phyloP scores from a whole-genome alignment of 1,140 invertebrate genomes.

The Condylostylus longicornis region DNA sequence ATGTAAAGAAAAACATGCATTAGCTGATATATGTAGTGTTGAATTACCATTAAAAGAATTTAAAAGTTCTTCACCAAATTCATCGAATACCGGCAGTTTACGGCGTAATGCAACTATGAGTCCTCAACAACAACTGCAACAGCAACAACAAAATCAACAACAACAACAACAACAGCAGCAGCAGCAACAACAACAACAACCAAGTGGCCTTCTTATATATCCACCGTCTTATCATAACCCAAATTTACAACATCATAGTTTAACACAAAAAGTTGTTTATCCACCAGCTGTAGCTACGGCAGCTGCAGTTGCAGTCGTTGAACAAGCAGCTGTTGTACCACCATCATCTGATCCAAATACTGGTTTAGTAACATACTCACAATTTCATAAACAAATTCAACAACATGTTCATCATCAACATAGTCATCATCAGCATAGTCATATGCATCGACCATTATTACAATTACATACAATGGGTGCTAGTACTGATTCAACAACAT shows the following conservation, averaged over 20 bases:
- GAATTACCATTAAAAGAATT: slow-evolving; percentile 50
- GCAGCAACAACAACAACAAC: slow-evolving; percentile 1
- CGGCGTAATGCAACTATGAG: too few relatives aligned
- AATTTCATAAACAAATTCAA: slow-evolving; percentile 1
- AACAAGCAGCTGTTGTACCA: slow-evolving; percentile 19
- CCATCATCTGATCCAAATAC: too few relatives aligned
- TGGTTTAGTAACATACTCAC: neutral
- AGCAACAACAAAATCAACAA: slow-evolving; percentile 9
- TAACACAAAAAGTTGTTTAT: neutral
- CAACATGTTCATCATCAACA: neutral
- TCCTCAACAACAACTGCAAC: slow-evolving; percentile 23
- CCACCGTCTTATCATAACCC: slow-evolving; percentile 15
- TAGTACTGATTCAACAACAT: too few relatives aligned
- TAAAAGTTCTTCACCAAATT: slow-evolving; percentile 36
- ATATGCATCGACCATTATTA: neutral
- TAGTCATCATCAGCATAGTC: too few relatives aligned
- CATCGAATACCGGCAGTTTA: slow-evolving; percentile 29
- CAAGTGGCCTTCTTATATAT: slow-evolving; percentile 22
- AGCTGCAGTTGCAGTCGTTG: slow-evolving; percentile 1
- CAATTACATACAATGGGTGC: neutral
- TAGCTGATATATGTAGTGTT: slow-evolving; percentile 44
- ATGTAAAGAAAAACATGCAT: slow-evolving; percentile 34
- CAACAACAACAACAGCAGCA: neutral
- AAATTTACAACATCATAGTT: slow-evolving; percentile 23
- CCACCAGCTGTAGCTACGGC: neutral